These are phyloP conservation scores for Itoplectis maculator DNA, from an alignment of 2,888 invertebrate genomes.

Conservation along the genomic window DNA sequence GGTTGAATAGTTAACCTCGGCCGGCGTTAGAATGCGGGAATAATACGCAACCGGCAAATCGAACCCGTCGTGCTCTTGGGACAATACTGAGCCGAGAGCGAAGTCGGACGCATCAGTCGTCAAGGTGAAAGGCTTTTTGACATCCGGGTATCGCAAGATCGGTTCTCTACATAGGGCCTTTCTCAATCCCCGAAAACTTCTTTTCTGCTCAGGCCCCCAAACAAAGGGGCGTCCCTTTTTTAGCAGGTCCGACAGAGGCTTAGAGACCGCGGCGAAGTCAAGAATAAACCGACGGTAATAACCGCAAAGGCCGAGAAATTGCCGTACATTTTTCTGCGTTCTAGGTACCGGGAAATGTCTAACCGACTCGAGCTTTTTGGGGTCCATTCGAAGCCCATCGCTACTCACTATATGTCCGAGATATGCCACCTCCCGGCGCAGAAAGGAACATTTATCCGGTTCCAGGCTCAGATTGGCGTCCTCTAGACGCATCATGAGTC, in stretches of 20 bases:
- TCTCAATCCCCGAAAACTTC: conserved; percentile 46
- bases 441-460: conserved; percentile 54
- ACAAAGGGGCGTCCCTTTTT: conserved; percentile 56
- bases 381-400: conserved; percentile 34
- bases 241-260: conserved; percentile 48
- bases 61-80: conserved; percentile 74
- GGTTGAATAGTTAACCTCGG: conserved; percentile 55
- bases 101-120: conserved; percentile 79
- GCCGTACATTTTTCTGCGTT: conserved; percentile 37
- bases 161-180: conserved; percentile 28
- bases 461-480: conserved; percentile 31
- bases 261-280: conserved; percentile 52
- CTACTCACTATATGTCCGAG: conserved; percentile 42
- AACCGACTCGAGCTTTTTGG: conserved; percentile 45
- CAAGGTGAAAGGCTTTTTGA: conserved; percentile 72
- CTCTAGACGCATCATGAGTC: conserved; percentile 35
- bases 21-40: conserved; percentile 30
- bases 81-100: conserved; percentile 74
- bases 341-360: conserved; percentile 32
- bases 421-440: conserved; percentile 33
- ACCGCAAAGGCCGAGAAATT: conserved; percentile 57
- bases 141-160: conserved; percentile 75
- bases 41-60: conserved; percentile 67
- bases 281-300: conserved; percentile 57
- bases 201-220: conserved; percentile 57